Evolutionary conservation across 2,888 invertebrate genomes (phyloP), one percentile per base, ranked within the genome.

Genomic region (Cryptocephalus moraei): DNA sequence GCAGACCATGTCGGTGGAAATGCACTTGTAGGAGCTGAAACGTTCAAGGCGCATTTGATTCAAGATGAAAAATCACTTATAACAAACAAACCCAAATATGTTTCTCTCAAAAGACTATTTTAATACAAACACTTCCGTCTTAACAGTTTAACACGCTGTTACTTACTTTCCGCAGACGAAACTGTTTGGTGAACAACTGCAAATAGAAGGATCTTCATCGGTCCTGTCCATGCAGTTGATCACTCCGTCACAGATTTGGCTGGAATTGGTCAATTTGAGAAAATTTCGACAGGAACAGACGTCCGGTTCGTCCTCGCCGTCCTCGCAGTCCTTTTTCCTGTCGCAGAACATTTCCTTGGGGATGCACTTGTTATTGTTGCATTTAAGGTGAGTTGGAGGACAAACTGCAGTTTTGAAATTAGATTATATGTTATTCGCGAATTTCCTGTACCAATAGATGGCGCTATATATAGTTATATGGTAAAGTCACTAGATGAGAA

Each of bases 151-250:
- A 12, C 34, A 12, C 42, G 40, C 10, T 45, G 13, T 33, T 41
- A 46, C 64, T 69, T 70, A 80, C 80, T 65, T 67, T 48, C 61
- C 62, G 58, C 81, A 82, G 48, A 66, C 68, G 59, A 76, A 79
- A 46, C 70, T 73, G 31, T 65, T 62, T 2, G 67, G 59, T 4
- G 65, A 78, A 61, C 86, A 86, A 49, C 74, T 74, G 62, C 88
- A 87, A 14, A 74, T 65, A 54, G 71, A 68, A 0, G 82, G 80
- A 52, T 78, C 77, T 63, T 91, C 91, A 59, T 91, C 91, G 45
- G 79, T 80, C 55, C 82, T 81, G 62, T 91, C 89, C 52, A 76
- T 71, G 61, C 91, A 91, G 62, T 91, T 82, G 8, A 85, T 71
- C 8, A 79, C 71, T 1, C 87, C 87, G 61, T 91, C 87, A 62